These are phyloP conservation scores for Anguilla pacifica DNA, from an alignment of 2,797 vertebrate genomes.

Conservation along the genomic window DNA sequence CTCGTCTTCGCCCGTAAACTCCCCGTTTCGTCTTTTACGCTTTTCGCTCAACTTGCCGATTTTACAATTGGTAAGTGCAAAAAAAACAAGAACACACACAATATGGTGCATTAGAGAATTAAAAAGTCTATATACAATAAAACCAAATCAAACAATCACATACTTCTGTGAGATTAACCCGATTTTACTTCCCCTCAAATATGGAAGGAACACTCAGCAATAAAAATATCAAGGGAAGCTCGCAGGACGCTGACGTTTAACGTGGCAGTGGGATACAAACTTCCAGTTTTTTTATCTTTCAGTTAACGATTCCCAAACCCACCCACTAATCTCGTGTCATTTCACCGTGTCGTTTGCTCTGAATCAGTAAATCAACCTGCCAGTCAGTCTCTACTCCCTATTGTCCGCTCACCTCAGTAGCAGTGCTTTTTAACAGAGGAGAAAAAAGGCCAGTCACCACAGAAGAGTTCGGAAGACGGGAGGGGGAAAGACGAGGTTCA, in stretches of 20 bases:
- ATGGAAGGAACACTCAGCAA: neutral
- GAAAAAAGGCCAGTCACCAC: slow-evolving; percentile 51
- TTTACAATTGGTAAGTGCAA: neutral
- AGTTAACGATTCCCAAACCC: neutral
- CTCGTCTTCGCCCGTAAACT: neutral
- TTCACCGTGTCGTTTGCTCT: slow-evolving; percentile 45
- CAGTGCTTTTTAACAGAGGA: slow-evolving; percentile 68
- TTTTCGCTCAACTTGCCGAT: neutral
- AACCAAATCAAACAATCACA: neutral
- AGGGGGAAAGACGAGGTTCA: neutral
- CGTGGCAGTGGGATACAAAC: neutral
- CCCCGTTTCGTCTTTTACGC: neutral
- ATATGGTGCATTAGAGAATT: neutral
- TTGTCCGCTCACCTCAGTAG: slow-evolving; percentile 49
- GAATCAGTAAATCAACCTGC: slow-evolving; percentile 24
- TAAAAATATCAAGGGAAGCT: neutral
- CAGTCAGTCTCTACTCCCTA: slow-evolving; percentile 56
- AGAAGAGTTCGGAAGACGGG: neutral
- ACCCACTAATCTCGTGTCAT: slow-evolving; percentile 39
- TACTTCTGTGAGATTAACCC: neutral
- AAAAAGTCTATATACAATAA: neutral
- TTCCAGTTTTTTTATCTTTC: neutral
- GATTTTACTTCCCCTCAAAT: neutral
- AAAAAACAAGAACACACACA: neutral
- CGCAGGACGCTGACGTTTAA: neutral